Evolutionary conservation across 2,113 vertebrate genomes (phyloP).

Genomic region (Caloenas nicobarica): DNA sequence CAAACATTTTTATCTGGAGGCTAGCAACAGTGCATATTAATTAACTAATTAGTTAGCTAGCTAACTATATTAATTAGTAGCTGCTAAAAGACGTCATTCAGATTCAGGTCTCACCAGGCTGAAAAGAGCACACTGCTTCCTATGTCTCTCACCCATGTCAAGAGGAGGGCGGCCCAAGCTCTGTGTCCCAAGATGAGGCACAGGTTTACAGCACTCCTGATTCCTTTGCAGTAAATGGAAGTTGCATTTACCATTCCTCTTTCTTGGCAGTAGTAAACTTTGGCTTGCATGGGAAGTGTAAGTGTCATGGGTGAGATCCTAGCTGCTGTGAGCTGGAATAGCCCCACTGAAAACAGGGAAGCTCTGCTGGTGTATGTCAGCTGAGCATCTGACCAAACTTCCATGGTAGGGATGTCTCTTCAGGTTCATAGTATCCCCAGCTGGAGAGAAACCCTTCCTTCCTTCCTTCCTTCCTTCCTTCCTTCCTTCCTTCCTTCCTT

Average conservation of each 20-base stretch:
- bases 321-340: background rate
- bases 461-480: no score
- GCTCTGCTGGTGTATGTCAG: background rate
- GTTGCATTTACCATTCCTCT: background rate
- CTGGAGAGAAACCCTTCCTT: background rate
- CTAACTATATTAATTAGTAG: background rate
- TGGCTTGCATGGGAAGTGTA: background rate
- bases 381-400: background rate
- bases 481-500: no score
- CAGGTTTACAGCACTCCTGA: background rate
- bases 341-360: background rate
- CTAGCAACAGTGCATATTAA: background rate
- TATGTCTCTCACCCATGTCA: background rate
- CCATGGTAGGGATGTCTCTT: background rate
- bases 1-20: background rate
- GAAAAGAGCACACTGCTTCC: background rate
- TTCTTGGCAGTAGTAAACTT: background rate
- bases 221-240: background rate
- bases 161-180: fast-evolving
- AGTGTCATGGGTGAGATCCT: fast-evolving
- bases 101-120: background rate
- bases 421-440: background rate
- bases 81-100: background rate
- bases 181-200: fast-evolving
- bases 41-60: background rate